Base-by-base conservation (phyloP, 2,113 vertebrate genomes). In the Deroptyus accipitrinus region DNA sequence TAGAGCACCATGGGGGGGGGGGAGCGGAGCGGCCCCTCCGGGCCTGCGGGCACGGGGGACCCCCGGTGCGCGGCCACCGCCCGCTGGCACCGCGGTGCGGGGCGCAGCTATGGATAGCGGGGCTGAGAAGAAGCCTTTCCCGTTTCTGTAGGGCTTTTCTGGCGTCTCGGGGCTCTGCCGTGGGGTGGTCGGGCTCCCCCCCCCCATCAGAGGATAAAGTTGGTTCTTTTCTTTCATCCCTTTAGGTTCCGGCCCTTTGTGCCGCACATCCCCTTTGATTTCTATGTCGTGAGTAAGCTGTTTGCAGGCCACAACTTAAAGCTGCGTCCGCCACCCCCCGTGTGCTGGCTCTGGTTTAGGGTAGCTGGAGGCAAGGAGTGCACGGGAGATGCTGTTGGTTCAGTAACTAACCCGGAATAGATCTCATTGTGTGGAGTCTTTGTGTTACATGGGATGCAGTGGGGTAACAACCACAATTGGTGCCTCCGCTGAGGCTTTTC, bases 241-340 rank as follows among this genome's bases (percentile, higher is more conserved):
- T 83, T 54, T 88, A 99, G 99, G 98, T 99, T 99, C 97, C 98
- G 99, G 22, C 99, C 99, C 11, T 99, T 99, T 89, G 99, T 99
- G 79, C 99, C 99, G 17, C 99, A 99, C 97, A 99, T 99, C 82
- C 99, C 99, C 0, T 99, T 99, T 83, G 99, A 99, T 70, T 99
- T 99, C 95, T 99, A 99, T 86, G 98, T 99, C 97, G 99, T 99
- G 95, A 99, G 99, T 98, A 75, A 35, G 63, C 86, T 49, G 70
- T n/a, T n/a, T 3, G 51, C 62, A 44, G 63, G 62, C 70, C 51
- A 6, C 84, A 37, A 42, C 35, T 15, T n/a, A 57, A 74, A 74
- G 70, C 35, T n/a, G 59, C 24, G 17, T 11, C 31, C 42, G 59
- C 39, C 39, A n/a, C 70, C 69, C 18, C 25, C 7, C 8, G 4